Base-by-base conservation (phyloP, 1,140 invertebrate species). In the Drosophila rufa region DNA sequence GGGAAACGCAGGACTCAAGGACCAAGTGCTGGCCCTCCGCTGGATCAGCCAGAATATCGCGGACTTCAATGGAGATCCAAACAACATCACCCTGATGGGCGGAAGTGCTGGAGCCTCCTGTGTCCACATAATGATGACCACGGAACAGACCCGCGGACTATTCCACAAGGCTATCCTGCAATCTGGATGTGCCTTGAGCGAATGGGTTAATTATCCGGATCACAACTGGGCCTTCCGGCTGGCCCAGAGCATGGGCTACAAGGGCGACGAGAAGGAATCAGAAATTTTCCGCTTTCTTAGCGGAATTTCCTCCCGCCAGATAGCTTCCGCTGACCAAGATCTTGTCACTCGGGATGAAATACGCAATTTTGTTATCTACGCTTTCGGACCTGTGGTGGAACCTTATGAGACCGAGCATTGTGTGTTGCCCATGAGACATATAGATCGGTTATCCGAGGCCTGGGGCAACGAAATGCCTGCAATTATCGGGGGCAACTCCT, bases 41-140 rank as follows among this genome's bases (percentile, higher is more conserved):
- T 95, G 94, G 94, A 93, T 96, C 12, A 93, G 94, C 78, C 92
- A 94, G 22, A 96, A 96, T 75, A 96, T 96, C 22, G 81, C 93
- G 42, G 77, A 91, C 64, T 94, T 94, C 67, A 94, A 94, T 43
- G 94, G 94, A 3, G 92, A 94, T 78, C 92, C 93, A 6, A 83
- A 93, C 17, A 93, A 91, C 33, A 85, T 94, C 3, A 94, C 94
- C 0, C 17, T 94, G 0, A 87, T 92, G 70, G 94, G 94, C 0
- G 91, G 93, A 15, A 93, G 93, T 38, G 93, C 94, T 0, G 94
- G 94, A 0, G 93, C 75, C 5, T 93, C 90, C 0, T 92, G 92
- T 30, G 3, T 93, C 91, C 36, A 91, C 93, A 0, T 95, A 59
- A 94, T 95, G 79, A 92, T 95, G 73, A 60, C 95, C 3, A 94